A percentile compares a stretch with the other conserved stretches of the same genome.
Evolutionary conservation across 2,888 invertebrate species (phyloP).

Genomic region (Idaea dimidiata): DNA sequence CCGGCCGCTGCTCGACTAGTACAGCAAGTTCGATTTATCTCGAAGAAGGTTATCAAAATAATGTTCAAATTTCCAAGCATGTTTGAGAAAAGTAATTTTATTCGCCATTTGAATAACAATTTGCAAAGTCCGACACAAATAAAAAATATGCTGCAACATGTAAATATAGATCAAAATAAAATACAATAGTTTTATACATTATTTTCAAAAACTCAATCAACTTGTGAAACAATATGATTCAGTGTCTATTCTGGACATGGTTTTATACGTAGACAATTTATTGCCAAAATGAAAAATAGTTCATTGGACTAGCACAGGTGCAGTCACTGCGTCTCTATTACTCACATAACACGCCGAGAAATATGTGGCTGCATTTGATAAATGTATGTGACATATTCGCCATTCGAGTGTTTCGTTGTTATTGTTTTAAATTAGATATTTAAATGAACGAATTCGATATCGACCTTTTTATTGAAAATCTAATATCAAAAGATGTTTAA

Average conservation of each 20-base stretch:
- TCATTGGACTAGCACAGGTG: conserved; percentile 16
- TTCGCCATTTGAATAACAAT: too few relatives aligned
- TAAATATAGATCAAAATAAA: too few relatives aligned
- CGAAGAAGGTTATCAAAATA: too few relatives aligned
- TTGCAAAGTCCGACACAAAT: too few relatives aligned
- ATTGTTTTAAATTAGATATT: conserved; percentile 3
- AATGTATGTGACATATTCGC: conserved; percentile 4
- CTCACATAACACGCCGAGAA: conserved; percentile 10
- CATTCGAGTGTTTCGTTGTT: background rate
- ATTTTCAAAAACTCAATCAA: background rate
- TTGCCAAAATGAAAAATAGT: conserved; percentile 16
- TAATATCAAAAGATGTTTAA: background rate
- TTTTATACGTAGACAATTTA: conserved; percentile 10
- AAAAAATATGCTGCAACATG: too few relatives aligned
- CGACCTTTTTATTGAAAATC: background rate
- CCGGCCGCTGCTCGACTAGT: too few relatives aligned
- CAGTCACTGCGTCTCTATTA: conserved; percentile 16
- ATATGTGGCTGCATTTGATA: conserved; percentile 9
- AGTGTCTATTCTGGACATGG: background rate
- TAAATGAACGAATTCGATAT: background rate
- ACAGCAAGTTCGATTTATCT: too few relatives aligned
- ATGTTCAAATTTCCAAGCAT: too few relatives aligned
- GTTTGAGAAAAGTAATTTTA: too few relatives aligned
- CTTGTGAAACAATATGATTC: background rate
- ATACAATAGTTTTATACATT: too few relatives aligned